A percentile compares a stretch with the other conserved stretches of the same genome.
These are phyloP conservation scores for Chloroceryle inda DNA, from an alignment of 2,797 vertebrate genomes.

Conservation along the genomic window DNA sequence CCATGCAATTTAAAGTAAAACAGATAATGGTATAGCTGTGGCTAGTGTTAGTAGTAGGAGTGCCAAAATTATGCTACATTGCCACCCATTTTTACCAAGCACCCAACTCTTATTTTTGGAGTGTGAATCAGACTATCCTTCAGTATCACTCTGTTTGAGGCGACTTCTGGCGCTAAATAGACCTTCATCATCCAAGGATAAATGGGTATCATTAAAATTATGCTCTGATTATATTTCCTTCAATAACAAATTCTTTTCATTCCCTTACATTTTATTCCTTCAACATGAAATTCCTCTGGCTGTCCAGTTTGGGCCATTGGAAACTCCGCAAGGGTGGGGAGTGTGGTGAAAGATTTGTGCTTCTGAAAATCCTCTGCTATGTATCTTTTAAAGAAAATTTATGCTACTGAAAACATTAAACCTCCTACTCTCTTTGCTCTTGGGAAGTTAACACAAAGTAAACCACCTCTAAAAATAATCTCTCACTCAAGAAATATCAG, in stretches of 20 bases:
- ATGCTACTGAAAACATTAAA: background rate
- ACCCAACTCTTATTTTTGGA: background rate
- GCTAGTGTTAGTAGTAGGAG: background rate
- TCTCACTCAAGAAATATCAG: slow-evolving; percentile 11
- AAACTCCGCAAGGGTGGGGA: background rate
- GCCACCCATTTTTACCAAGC: background rate
- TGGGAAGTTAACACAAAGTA: background rate
- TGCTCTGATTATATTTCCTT: background rate
- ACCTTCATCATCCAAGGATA: background rate
- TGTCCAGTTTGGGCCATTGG: background rate
- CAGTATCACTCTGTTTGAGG: background rate
- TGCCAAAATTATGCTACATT: background rate
- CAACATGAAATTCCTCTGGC: background rate
- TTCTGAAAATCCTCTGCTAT: background rate
- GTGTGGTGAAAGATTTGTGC: background rate
- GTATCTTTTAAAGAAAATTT: background rate
- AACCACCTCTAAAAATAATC: slow-evolving; percentile 15
- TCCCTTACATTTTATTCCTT: background rate
- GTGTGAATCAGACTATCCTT: background rate
- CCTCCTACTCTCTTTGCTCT: background rate
- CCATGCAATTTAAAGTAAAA: slow-evolving; percentile 46
- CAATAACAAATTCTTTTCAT: background rate
- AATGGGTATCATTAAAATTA: background rate
- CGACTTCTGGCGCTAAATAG: background rate
- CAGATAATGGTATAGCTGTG: background rate